Base-by-base conservation (phyloP, 2,113 vertebrate genomes). In the Ivindomyrus marchei region DNA sequence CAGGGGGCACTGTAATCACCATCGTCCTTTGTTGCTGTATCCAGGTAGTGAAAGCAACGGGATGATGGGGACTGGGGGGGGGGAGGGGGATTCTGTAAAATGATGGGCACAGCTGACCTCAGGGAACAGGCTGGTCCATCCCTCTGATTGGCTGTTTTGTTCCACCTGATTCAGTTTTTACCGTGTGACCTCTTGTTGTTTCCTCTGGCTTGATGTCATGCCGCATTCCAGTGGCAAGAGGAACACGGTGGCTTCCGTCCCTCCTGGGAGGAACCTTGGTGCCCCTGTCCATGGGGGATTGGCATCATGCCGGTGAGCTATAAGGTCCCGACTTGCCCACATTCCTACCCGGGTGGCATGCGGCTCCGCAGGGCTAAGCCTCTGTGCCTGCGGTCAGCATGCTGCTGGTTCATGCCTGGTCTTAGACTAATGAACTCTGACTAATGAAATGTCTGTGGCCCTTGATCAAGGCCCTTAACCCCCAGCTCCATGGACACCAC, bases 1-100 rank as follows among this genome's bases (percentile, higher is more conserved):
- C 85, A 89, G 89, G 91, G 89, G 90, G 91, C 91, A 91, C 90
- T 85, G 19, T 89, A 89, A 89, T 90, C 89, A 90, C 83, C 89
- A 70, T 46, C 50, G 4, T 4, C 47, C 27, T 87, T 31, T 27
- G 50, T 87, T 15, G 47, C 39, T 87, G 49, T 24, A 87, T 87
- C 47, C 15, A 15, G 50, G 50, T 3, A 17, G 47, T 86, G 47
- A 36, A n/a, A 66, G 24, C 9, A n/a, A 66, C 0, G 8, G 58
- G 24, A 27, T 10, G 21, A 24, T n/a, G 46, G 27, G 15, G 27
- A 58, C 5, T 3, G 19, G 19, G 4, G 5, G 7, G n/a, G 31
- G 13, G 49, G 45, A 7, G 45, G 2, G 2, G 11, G 49, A 9
- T 53, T 27, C 47, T 46, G 42, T 10, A 49, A 47, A 21, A 45